phyloP scores from a whole-genome alignment of 2,888 invertebrate species.

The Rhaphigaster nebulosa region DNA sequence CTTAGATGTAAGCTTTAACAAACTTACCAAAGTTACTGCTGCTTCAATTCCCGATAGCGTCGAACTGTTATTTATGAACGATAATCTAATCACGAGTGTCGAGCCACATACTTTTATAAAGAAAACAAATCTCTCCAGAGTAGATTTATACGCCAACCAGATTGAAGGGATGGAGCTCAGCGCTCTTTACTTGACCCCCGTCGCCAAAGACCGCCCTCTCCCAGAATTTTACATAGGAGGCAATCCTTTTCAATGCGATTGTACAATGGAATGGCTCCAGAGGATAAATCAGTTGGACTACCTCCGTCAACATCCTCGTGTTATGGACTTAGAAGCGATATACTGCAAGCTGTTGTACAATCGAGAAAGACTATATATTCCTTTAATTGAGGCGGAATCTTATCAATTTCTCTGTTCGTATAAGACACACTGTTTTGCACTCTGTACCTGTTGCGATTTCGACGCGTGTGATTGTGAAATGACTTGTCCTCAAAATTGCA shows the following conservation, averaged over 20 bases:
- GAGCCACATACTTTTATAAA: constrained; percentile 91
- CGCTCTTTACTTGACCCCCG: constrained; percentile 82
- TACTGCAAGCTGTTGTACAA: constrained; percentile 90
- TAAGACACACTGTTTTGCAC: constrained; percentile 92
- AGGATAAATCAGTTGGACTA: constrained; percentile 88
- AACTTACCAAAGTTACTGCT: constrained; percentile 82
- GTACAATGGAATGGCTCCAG: constrained; percentile 96
- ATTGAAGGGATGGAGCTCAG: constrained; percentile 91
- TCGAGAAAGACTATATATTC: constrained; percentile 85
- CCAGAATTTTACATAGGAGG: constrained; percentile 94
- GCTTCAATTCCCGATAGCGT: constrained; percentile 86
- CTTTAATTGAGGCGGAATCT: constrained; percentile 88
- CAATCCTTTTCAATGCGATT: constrained; percentile 95
- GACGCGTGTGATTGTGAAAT: constrained; percentile 98
- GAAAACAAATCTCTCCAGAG: constrained; percentile 89
- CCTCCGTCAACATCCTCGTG: constrained; percentile 87
- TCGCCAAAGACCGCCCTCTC: constrained; percentile 80
- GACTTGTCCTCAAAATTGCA: constrained; percentile 94
- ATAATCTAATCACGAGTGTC: constrained; percentile 87
- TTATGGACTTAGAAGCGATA: constrained; percentile 90
- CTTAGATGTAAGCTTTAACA: constrained; percentile 92
- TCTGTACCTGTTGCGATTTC: constrained; percentile 96
- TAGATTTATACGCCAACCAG: constrained; percentile 93
- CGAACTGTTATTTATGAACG: constrained; percentile 88
- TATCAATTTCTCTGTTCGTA: constrained; percentile 94